Conservation (phyloP, 2,113 vertebrate species). For the Mesembrinibis cayennensis region DNA sequence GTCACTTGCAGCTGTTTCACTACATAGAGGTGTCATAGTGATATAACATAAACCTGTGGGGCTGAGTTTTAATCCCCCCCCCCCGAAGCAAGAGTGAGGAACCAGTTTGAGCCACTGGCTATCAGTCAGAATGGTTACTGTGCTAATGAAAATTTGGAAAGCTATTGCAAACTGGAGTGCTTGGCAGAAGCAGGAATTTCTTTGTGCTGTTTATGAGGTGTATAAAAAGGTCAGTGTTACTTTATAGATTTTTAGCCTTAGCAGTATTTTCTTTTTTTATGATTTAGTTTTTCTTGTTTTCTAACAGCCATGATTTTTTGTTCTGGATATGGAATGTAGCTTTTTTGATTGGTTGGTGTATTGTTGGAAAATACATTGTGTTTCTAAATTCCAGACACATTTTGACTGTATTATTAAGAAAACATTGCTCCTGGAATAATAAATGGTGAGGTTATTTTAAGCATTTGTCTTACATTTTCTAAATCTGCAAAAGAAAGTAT, state of each 20-base stretch:
- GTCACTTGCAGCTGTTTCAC: not conserved
- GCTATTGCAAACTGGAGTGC: not conserved
- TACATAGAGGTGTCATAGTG: not conserved
- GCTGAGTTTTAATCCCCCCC: not conserved
- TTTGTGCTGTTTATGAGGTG: slow-evolving; percentile 37
- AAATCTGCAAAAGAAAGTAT: not conserved
- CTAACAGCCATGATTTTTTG: not conserved
- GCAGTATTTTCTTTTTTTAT: not conserved
- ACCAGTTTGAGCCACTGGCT: not conserved
- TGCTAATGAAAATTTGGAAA: slow-evolving; percentile 38
- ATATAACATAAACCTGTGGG: not conserved
- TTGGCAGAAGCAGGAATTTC: slow-evolving; percentile 34
- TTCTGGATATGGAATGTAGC: not conserved
- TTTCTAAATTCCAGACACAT: slow-evolving; percentile 26
- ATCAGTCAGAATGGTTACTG: not conserved
- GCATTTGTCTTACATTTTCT: not conserved
- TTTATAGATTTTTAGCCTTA: slow-evolving; percentile 48
- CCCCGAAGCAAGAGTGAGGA: not conserved
- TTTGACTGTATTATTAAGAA: slow-evolving; percentile 43
- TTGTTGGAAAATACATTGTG: not conserved
- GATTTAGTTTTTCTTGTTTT: slow-evolving; percentile 32
- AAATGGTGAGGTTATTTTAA: slow-evolving; percentile 38
- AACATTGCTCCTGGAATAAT: slow-evolving; percentile 33
- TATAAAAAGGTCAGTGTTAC: slow-evolving; percentile 47
- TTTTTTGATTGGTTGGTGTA: not conserved